Evolutionary conservation across 2,113 vertebrate genomes (phyloP).

Genomic region (Antidorcas marsupialis): DNA sequence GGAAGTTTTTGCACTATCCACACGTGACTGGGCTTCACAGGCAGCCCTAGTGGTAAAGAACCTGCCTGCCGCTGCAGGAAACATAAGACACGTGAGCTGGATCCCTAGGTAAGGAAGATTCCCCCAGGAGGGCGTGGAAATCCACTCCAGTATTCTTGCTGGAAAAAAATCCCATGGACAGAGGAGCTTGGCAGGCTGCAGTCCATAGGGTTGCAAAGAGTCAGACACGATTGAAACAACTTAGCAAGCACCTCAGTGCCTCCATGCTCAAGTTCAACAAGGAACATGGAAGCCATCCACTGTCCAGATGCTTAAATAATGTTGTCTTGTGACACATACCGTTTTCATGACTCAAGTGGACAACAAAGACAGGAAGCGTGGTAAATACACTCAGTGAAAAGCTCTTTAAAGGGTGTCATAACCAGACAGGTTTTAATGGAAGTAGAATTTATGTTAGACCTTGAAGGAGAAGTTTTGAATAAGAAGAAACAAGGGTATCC

Average conservation of each 20-base stretch:
- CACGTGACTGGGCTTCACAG: neutral
- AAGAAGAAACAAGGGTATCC: neutral
- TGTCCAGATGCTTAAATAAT: neutral
- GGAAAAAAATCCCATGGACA: neutral
- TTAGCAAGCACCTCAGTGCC: rapidly evolving
- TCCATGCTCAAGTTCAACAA: neutral
- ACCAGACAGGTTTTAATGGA: neutral
- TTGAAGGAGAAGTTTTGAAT: neutral
- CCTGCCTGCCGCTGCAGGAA: neutral
- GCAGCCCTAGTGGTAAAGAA: neutral
- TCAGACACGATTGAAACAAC: neutral
- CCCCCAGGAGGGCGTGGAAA: neutral
- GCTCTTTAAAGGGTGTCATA: neutral
- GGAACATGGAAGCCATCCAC: rapidly evolving
- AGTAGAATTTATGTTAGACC: neutral
- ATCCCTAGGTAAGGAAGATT: neutral
- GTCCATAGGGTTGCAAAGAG: rapidly evolving
- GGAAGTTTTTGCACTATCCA: neutral
- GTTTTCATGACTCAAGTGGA: neutral
- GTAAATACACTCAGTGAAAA: neutral
- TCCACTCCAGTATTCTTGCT: neutral
- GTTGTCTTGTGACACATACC: rapidly evolving
- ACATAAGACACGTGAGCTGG: neutral
- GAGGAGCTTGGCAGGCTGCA: neutral
- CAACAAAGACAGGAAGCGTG: neutral